Evolutionary conservation across 2,113 vertebrate species (phyloP).

Genomic region (Ahaetulla prasina): DNA sequence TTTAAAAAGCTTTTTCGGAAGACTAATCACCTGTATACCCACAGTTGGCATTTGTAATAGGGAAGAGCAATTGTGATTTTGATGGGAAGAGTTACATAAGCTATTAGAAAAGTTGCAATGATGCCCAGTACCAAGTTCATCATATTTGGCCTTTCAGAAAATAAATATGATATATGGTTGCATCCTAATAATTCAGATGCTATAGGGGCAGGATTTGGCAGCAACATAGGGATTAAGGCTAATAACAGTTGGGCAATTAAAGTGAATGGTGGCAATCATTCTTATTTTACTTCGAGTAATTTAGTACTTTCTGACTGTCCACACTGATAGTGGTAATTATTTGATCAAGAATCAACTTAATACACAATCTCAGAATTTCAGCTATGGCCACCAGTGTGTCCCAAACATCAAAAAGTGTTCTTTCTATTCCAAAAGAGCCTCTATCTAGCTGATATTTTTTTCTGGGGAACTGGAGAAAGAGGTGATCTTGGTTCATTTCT

Average conservation of each 20-base stretch:
- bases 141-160: not conserved
- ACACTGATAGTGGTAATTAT: not conserved
- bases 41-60: not conserved
- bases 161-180: not conserved
- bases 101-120: not conserved
- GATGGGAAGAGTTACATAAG: not conserved
- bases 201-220: not conserved
- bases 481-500: not conserved
- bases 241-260: not conserved
- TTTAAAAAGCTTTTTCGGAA: not conserved
- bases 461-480: not conserved
- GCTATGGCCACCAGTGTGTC: not conserved
- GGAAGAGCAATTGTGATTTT: not conserved
- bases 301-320: not conserved
- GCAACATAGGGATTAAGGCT: not conserved
- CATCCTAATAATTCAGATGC: not conserved
- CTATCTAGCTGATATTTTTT: not conserved
- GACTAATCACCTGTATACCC: not conserved
- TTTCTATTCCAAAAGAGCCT: not conserved
- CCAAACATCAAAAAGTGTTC: not conserved
- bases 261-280: not conserved
- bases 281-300: not conserved
- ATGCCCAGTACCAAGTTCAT: not conserved
- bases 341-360: not conserved
- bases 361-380: not conserved